phyloP scores from a whole-genome alignment of 2,113 vertebrate species.

The Ursus arctos region DNA sequence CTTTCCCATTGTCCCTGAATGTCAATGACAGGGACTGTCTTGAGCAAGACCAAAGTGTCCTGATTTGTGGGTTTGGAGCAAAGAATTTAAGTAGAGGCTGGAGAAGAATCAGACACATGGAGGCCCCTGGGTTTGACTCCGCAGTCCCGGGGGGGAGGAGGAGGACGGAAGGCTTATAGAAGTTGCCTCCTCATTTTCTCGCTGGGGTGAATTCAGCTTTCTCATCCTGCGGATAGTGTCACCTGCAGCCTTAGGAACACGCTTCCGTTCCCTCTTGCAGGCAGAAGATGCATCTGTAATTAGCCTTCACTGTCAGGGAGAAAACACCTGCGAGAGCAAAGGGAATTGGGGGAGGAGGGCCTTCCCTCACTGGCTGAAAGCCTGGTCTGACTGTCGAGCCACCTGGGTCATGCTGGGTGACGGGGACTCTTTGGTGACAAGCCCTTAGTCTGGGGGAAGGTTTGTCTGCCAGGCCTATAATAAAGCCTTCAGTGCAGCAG shows the following conservation, averaged over 20 bases:
- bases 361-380: neutral
- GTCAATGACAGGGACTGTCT: neutral
- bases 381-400: neutral
- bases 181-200: neutral
- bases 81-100: neutral
- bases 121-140: neutral
- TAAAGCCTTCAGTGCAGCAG: neutral
- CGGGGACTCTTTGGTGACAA: neutral
- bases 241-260: neutral
- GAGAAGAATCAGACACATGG: neutral
- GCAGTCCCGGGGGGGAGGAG: fast-evolving
- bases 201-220: neutral
- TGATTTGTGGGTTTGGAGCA: neutral
- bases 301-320: neutral
- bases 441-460: neutral
- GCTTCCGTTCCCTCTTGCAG: neutral
- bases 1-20: neutral
- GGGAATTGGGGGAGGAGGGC: neutral
- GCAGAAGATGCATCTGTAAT: neutral
- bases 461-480: slow-evolving; percentile 17
- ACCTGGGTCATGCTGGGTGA: neutral
- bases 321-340: neutral
- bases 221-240: neutral
- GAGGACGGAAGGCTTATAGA: neutral
- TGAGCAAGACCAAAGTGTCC: neutral